Evolutionary conservation across 2,797 vertebrate genomes (phyloP).

Genomic region (Parauchenoglanis punctatus): DNA sequence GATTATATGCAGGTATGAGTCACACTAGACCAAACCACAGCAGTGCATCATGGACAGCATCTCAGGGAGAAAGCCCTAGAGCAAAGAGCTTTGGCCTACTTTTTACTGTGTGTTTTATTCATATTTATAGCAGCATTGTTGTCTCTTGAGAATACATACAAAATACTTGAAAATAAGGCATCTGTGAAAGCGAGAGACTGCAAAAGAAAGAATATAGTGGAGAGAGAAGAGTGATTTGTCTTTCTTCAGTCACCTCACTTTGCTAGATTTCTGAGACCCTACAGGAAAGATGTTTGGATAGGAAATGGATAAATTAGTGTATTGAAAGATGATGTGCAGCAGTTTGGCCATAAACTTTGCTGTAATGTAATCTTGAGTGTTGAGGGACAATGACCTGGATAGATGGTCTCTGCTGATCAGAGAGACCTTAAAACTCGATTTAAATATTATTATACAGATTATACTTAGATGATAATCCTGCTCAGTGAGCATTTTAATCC

Average conservation of each 20-base stretch:
- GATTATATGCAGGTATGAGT: conserved; percentile 12
- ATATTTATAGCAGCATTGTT: conserved; percentile 36
- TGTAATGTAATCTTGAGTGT: neutral
- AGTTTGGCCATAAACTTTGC: neutral
- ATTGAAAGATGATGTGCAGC: neutral
- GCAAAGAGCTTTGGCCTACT: conserved; percentile 27
- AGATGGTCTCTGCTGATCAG: neutral
- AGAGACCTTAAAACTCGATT: neutral
- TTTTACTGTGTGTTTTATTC: conserved; percentile 28
- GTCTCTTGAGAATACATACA: conserved; percentile 39
- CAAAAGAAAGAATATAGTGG: neutral
- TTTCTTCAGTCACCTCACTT: neutral
- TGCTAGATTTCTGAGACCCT: neutral
- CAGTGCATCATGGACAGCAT: conserved; percentile 17
- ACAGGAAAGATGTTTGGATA: neutral
- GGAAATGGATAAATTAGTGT: neutral
- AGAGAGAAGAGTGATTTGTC: conserved; percentile 1
- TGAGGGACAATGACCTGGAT: neutral
- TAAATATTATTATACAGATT: neutral
- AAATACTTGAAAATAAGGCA: conserved; percentile 33
- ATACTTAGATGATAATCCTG: conserved; percentile 5
- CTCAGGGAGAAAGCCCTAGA: conserved; percentile 12
- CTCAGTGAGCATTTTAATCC: conserved; percentile 10
- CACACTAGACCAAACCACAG: conserved; percentile 1
- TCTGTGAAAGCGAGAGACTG: neutral